Evolutionary conservation across 2,888 invertebrate species (phyloP).

Genomic region (Tromatobia lineatoria): DNA sequence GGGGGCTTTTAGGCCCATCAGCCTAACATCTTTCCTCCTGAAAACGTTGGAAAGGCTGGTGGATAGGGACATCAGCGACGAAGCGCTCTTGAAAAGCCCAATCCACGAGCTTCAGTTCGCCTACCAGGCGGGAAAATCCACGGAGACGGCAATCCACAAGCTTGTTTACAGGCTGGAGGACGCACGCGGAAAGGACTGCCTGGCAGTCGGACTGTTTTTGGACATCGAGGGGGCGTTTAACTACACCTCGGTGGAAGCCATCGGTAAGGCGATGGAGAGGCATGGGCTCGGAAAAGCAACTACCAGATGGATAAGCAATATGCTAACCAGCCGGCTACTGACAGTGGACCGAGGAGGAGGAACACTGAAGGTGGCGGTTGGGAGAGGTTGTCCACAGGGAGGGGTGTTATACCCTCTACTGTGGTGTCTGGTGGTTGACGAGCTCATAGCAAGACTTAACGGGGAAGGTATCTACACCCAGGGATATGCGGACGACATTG

Average conservation of each 20-base stretch:
- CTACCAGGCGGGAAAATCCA: constrained; percentile 66
- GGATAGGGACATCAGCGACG: constrained; percentile 65
- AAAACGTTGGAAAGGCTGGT: constrained; percentile 72
- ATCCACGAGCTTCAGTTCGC: constrained; percentile 67
- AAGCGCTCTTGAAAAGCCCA: constrained; percentile 23
- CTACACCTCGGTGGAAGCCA: constrained; percentile 41
- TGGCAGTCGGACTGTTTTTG: constrained; percentile 59
- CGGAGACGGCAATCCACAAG: constrained; percentile 62
- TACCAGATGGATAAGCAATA: constrained; percentile 22
- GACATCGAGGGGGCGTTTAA: constrained; percentile 68
- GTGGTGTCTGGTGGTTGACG: constrained; percentile 22
- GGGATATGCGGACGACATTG: constrained; percentile 42
- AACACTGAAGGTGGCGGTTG: not conserved
- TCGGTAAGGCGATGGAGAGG: constrained; percentile 4
- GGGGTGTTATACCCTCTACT: constrained; percentile 37
- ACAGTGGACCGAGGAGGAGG: not conserved
- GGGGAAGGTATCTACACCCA: constrained; percentile 23
- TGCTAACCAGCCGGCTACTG: constrained; percentile 17
- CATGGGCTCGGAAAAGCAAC: constrained; percentile 4
- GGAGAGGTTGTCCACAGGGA: not conserved
- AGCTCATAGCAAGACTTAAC: constrained; percentile 22
- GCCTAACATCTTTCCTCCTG: constrained; percentile 69
- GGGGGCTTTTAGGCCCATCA: constrained; percentile 68
- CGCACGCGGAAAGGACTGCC: constrained; percentile 21
- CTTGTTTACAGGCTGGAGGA: constrained; percentile 55